These are phyloP conservation scores for Fopius arisanus DNA, from an alignment of 1,140 invertebrate genomes.

Conservation along the genomic window DNA sequence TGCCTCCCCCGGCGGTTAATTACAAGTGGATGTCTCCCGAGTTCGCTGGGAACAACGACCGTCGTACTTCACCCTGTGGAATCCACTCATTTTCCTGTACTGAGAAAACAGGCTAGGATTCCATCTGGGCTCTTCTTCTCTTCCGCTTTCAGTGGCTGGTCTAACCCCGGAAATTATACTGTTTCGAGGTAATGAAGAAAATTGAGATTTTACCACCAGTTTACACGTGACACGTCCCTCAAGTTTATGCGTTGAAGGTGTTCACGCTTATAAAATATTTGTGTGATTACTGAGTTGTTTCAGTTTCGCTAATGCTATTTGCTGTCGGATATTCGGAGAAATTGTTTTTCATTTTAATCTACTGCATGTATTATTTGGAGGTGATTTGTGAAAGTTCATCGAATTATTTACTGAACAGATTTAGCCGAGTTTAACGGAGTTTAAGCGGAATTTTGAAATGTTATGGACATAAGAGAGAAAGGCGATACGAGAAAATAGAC, in stretches of 20 bases:
- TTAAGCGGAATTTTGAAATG: no score
- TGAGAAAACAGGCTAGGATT: neutral
- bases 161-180: conserved; percentile 23
- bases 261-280: neutral
- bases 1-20: conserved; percentile 13
- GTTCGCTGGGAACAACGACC: neutral
- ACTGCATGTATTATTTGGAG: no score
- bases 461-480: no score
- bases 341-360: neutral
- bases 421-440: no score
- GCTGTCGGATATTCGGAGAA: neutral
- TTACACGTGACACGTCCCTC: neutral
- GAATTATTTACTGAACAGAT: no score
- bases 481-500: no score
- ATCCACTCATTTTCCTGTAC: neutral
- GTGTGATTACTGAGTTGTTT: neutral
- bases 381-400: no score
- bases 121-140: neutral
- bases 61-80: neutral
- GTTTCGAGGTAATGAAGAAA: conserved; percentile 31
- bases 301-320: neutral
- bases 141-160: neutral
- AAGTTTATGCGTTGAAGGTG: neutral
- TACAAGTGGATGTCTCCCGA: conserved; percentile 4
- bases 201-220: neutral